phyloP scores from a whole-genome alignment of 2,797 vertebrate species.

The Squalus acanthias region DNA sequence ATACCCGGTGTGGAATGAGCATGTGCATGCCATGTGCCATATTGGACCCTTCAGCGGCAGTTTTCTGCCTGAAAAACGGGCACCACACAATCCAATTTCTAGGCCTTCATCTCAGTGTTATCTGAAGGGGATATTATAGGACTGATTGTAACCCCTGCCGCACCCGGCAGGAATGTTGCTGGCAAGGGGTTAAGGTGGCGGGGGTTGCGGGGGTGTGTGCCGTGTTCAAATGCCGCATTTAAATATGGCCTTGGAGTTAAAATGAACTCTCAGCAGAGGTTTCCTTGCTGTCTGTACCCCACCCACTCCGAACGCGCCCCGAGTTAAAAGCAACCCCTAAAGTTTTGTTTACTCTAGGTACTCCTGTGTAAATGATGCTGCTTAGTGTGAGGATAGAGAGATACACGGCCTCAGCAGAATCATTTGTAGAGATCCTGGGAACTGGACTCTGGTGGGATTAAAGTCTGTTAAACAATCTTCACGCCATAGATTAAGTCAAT shows the following conservation, averaged over 20 bases:
- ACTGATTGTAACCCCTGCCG: background rate
- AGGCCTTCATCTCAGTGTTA: background rate
- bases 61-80: background rate
- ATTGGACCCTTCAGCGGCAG: background rate
- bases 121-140: background rate
- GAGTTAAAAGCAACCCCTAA: background rate
- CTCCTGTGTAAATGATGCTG: background rate
- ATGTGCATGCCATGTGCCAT: background rate
- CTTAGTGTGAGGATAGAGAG: background rate
- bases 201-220: background rate
- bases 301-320: background rate
- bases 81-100: background rate
- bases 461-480: constrained; percentile 30
- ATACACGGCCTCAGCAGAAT: constrained; percentile 20
- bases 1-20: background rate
- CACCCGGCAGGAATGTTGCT: background rate
- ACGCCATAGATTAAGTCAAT: constrained; percentile 16
- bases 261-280: background rate
- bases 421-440: constrained; percentile 33
- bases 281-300: too few relatives aligned
- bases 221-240: background rate
- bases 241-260: background rate
- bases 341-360: background rate
- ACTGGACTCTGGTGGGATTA: constrained; percentile 21
- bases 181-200: background rate